Base-by-base conservation (phyloP, 1,140 invertebrate species). In the Aphelenchoides besseyi region DNA sequence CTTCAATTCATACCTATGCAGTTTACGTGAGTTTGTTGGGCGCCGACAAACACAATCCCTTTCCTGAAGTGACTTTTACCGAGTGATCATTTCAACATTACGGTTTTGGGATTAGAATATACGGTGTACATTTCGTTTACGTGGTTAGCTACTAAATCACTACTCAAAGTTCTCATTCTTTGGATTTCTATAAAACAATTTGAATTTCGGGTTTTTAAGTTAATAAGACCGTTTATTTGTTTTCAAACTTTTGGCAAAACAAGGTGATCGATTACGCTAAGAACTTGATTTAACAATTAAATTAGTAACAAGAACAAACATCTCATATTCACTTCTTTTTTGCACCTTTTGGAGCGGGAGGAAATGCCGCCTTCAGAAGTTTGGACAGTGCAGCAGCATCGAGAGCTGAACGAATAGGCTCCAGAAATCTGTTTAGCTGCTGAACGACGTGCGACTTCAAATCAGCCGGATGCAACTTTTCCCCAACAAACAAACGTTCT, bases 401-500 rank as follows among this genome's bases (percentile, higher is more conserved):
- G 1, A 69, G n/a, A 16, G 23, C 59, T 2, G 57, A 16, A 16
- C 64, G 16, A 26, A 69, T 37, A 23, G 67, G 67, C 1, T 69
- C 1, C 16, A 69, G n/a, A 29, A 69, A 69, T n/a, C 32, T 29
- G 61, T 68, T 12, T 33, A 69, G 5, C 64, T 29, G 57, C 61
- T 69, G n/a, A 2, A 71, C 33, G 2, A 79, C 68, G 2, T 69
- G 57, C n/a, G 77, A 33, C 55, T 83, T 83, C 67, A 83, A 66
- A 63, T 83, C 83, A 2, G 73, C 75, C 9, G 81, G 81, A 67
- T 82, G 81, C 28, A 83, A 61, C 23, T 74, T 69, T 30, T 74
- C 55, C 33, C 29, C 29, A 2, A 26, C 16, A 63, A 82, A 82
- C 8, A 36, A 26, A 5, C 23, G 16, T 36, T 80, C 74, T 26